These are phyloP conservation scores for Electrophaes corylata DNA, from an alignment of 2,888 invertebrate genomes.

Conservation along the genomic window DNA sequence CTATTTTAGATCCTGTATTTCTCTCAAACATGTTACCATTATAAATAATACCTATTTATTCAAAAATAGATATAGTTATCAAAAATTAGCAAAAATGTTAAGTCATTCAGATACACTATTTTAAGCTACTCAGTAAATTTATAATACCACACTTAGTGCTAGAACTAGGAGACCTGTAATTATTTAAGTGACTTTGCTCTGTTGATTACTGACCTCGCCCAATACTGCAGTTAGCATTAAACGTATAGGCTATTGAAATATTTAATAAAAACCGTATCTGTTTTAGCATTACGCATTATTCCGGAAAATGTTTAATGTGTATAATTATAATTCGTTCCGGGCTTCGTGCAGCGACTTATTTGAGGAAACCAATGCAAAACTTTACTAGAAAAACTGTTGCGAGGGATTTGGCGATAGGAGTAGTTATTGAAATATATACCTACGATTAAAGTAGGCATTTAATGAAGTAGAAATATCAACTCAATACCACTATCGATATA, in stretches of 20 bases:
- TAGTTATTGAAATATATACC: not conserved
- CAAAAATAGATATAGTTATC: too few species aligned
- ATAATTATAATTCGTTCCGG: constrained; percentile 31
- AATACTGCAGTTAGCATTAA: not conserved
- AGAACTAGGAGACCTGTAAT: not conserved
- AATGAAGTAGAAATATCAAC: too few species aligned
- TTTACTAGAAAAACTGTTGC: not conserved
- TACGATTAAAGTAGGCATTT: too few species aligned
- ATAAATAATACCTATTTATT: too few species aligned
- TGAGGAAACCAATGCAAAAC: constrained; percentile 31
- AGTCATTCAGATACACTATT: not conserved
- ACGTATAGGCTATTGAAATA: not conserved
- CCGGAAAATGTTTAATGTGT: constrained; percentile 23
- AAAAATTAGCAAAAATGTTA: not conserved
- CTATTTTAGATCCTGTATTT: not conserved
- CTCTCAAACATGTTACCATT: too few species aligned
- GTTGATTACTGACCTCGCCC: not conserved
- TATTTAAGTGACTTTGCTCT: not conserved
- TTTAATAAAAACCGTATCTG: not conserved
- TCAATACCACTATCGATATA: not conserved
- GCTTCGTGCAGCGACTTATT: constrained; percentile 22
- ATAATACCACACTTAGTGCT: not conserved
- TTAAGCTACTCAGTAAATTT: not conserved
- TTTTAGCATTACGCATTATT: constrained; percentile 4
- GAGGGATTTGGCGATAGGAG: not conserved